Percentiles rank a stretch among this genome's conserved stretches.
These are phyloP conservation scores for Peromyscus leucopus DNA, from an alignment of 2,113 vertebrate species.

Conservation along the genomic window DNA sequence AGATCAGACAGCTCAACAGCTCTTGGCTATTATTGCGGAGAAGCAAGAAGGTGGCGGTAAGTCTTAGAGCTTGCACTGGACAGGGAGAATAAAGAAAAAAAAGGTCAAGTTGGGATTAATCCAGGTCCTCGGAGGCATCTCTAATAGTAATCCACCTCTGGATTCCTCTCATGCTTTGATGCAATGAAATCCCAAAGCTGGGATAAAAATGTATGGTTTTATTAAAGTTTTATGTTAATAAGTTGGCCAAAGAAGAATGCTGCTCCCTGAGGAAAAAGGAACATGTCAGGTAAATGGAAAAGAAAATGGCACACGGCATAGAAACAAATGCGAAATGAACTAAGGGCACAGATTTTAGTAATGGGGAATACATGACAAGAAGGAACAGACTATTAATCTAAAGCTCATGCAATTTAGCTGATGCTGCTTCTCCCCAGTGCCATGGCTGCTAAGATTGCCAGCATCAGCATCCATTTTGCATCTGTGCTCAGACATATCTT, in stretches of 20 bases:
- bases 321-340: constrained; percentile 15
- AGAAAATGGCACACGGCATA: background rate
- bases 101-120: background rate
- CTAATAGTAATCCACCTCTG: background rate
- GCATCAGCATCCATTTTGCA: background rate
- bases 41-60: background rate
- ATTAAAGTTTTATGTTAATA: constrained; percentile 38
- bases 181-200: background rate
- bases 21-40: background rate
- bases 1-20: background rate
- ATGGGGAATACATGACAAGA: constrained; percentile 11
- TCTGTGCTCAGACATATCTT: background rate
- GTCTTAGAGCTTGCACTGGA: background rate
- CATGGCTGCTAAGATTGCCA: background rate
- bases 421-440: background rate
- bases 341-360: background rate
- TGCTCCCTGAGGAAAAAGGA: background rate
- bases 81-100: background rate
- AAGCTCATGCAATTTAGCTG: background rate
- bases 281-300: background rate
- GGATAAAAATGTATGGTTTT: constrained; percentile 30
- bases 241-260: background rate
- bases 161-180: background rate
- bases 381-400: background rate
- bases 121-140: background rate